Percentiles rank a stretch among this genome's conserved stretches.
These are phyloP conservation scores for Leptopilina clavipes DNA, from an alignment of 1,140 invertebrate species.

Conservation along the genomic window DNA sequence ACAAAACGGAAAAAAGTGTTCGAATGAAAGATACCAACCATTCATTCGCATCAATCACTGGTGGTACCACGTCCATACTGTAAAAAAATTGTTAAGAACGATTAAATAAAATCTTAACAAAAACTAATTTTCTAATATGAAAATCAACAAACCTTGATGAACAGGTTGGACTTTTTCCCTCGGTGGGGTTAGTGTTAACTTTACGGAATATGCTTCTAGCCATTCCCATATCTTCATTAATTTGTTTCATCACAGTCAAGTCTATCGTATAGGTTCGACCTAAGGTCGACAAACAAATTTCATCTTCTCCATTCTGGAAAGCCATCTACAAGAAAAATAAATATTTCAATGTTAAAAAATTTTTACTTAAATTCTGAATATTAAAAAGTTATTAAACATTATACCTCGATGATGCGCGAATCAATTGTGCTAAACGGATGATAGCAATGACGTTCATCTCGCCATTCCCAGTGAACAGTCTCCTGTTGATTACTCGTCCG, in stretches of 20 bases:
- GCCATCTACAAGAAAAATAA: constrained; percentile 81
- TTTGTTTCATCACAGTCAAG: constrained; percentile 98
- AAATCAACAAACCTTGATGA: constrained; percentile 61
- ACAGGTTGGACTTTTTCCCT: constrained; percentile 71
- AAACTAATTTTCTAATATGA: too few species aligned
- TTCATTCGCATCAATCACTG: constrained; percentile 72
- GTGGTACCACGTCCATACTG: constrained; percentile 72
- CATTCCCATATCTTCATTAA: constrained; percentile 97
- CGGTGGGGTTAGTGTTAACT: constrained; percentile 72
- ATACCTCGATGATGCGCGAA: constrained; percentile 89
- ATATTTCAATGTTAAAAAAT: too few species aligned
- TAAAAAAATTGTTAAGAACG: constrained; percentile 40
- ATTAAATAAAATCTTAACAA: too few species aligned
- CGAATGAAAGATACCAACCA: constrained; percentile 83
- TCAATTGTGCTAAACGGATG: constrained; percentile 84
- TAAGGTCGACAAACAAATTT: constrained; percentile 92
- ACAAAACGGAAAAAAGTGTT: constrained; percentile 92
- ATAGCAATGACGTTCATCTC: constrained; percentile 87
- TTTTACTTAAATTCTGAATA: too few species aligned
- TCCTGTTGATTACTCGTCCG: constrained; percentile 83
- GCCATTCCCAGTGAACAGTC: constrained; percentile 95
- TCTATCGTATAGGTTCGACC: constrained; percentile 96
- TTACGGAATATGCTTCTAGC: constrained; percentile 90
- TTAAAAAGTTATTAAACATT: background rate
- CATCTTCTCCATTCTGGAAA: constrained; percentile 94